These are phyloP conservation scores for Brachyhypopomus gauderio DNA, from an alignment of 2,113 vertebrate species.

Conservation along the genomic window DNA sequence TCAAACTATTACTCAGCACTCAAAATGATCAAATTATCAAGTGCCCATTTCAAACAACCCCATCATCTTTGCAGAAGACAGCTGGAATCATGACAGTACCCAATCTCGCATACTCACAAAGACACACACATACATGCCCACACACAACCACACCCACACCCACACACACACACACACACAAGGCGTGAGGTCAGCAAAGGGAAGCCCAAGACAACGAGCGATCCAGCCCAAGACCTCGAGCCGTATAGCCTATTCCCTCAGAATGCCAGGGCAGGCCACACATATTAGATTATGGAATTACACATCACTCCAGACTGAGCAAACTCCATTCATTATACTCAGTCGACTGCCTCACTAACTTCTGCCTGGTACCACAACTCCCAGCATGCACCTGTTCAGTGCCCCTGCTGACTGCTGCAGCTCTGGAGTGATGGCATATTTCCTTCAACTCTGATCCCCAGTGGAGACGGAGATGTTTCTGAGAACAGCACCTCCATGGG, in stretches of 20 bases:
- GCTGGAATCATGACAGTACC: neutral
- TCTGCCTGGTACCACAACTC: conserved; percentile 52
- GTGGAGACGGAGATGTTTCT: neutral
- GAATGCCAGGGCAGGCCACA: conserved; percentile 39
- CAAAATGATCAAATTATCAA: neutral
- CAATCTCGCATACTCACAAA: conserved; percentile 36
- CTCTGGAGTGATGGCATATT: conserved; percentile 55
- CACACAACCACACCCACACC: neutral
- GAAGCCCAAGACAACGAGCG: neutral
- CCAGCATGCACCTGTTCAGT: conserved; percentile 62
- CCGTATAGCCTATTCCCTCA: conserved; percentile 9
- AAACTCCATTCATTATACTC: conserved; percentile 65
- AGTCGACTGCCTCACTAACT: conserved; percentile 65
- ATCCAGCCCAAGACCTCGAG: neutral
- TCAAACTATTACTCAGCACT: neutral
- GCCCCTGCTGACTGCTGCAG: conserved; percentile 43
- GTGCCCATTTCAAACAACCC: neutral
- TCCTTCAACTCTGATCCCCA: conserved; percentile 39
- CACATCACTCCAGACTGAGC: conserved; percentile 48
- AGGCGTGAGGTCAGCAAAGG: neutral
- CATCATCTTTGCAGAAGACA: neutral
- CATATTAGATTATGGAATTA: conserved; percentile 55
- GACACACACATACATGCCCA: neutral
- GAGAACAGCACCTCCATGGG: neutral
- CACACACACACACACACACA: neutral